Conservation (phyloP, 2,888 invertebrate genomes). For the Nebria salina region DNA sequence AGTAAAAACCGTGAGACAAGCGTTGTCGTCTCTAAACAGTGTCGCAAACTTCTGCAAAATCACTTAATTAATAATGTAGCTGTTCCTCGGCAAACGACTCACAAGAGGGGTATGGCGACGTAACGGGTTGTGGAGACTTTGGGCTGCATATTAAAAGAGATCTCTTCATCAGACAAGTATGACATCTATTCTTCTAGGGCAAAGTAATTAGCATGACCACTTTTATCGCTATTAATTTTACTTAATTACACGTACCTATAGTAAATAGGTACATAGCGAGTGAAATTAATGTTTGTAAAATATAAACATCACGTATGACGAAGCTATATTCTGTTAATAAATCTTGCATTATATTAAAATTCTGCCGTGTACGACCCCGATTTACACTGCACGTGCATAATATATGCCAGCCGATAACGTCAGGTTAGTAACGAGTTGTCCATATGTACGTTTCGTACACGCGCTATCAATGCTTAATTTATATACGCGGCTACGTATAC, state of each 20-base stretch:
- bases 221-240: slow-evolving; percentile 31
- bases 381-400: slow-evolving; percentile 39
- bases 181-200: slow-evolving; percentile 10
- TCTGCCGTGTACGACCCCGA: slow-evolving; percentile 34
- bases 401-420: slow-evolving; percentile 44
- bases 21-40: slow-evolving; percentile 7
- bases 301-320: slow-evolving; percentile 21
- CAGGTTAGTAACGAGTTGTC: slow-evolving; percentile 36
- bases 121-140: neutral
- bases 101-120: neutral
- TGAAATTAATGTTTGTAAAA: slow-evolving; percentile 4
- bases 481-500: slow-evolving; percentile 21
- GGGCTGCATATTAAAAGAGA: slow-evolving; percentile 4
- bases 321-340: slow-evolving; percentile 36
- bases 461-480: slow-evolving; percentile 39
- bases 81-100: neutral
- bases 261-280: neutral
- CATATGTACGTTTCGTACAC: slow-evolving; percentile 38
- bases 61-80: slow-evolving; percentile 14
- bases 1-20: slow-evolving; percentile 6
- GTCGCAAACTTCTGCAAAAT: slow-evolving; percentile 9
- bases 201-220: slow-evolving; percentile 20
- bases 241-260: slow-evolving; percentile 10
- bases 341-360: slow-evolving; percentile 40
- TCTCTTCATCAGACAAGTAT: slow-evolving; percentile 9